phyloP scores from a whole-genome alignment of 1,140 invertebrate genomes.

The Dendroctonus valens region DNA sequence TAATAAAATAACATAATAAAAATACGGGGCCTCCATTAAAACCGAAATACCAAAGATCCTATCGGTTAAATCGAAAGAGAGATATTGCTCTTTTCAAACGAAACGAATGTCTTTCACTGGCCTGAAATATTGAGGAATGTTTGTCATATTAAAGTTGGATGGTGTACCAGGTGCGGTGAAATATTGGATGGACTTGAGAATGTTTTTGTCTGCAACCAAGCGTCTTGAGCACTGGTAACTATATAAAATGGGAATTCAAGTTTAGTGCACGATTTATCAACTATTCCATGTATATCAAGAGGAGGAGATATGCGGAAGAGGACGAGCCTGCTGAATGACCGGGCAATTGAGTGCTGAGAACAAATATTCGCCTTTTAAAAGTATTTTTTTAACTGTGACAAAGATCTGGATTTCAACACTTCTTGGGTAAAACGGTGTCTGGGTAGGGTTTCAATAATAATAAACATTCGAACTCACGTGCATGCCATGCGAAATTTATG shows the following conservation, averaged over 20 bases:
- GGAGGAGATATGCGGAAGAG: too few species aligned
- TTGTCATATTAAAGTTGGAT: conserved; percentile 10
- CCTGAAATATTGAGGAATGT: conserved; percentile 25
- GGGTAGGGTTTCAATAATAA: conserved; percentile 27
- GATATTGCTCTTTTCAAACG: conserved; percentile 26
- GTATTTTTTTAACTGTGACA: too few species aligned
- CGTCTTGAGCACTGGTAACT: background rate
- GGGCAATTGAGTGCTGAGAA: too few species aligned
- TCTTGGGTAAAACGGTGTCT: background rate
- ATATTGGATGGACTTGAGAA: background rate
- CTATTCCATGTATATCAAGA: too few species aligned
- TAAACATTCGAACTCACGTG: conserved; percentile 20
- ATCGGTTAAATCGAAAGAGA: conserved; percentile 25
- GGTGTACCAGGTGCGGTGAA: conserved; percentile 3
- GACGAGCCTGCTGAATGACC: too few species aligned
- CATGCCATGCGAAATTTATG: conserved; percentile 22
- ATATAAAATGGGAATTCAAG: too few species aligned
- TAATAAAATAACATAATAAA: conserved; percentile 27
- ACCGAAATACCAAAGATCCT: conserved; percentile 25
- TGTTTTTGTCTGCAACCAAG: background rate
- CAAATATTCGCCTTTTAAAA: too few species aligned
- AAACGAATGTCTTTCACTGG: conserved; percentile 24
- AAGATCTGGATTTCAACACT: too few species aligned
- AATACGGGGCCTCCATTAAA: conserved; percentile 20
- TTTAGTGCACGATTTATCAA: too few species aligned